Conservation (phyloP, 2,888 invertebrate genomes). For the Sesia bembeciformis region DNA sequence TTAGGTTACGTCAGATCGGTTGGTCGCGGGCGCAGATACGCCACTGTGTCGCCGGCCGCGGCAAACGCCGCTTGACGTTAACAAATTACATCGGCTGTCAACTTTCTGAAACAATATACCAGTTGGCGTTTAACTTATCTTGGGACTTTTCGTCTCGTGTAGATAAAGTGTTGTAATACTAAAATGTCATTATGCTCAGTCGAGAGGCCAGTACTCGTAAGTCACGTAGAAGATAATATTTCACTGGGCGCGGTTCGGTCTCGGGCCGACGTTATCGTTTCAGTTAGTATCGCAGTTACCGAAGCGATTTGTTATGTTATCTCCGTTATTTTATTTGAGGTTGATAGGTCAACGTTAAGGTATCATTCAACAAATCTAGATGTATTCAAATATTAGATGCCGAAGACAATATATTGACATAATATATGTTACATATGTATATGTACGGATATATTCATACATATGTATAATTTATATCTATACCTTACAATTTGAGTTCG, state of each 20-base stretch:
- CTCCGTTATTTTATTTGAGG: constrained; percentile 59
- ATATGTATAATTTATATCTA: constrained; percentile 2
- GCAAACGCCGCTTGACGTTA: constrained; percentile 51
- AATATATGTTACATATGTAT: not conserved
- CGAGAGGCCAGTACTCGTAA: constrained; percentile 49
- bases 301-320: constrained; percentile 67
- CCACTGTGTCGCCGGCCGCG: constrained; percentile 23
- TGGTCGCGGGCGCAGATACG: constrained; percentile 28
- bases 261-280: constrained; percentile 43
- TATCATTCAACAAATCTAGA: constrained; percentile 36
- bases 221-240: constrained; percentile 58
- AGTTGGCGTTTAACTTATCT: constrained; percentile 72
- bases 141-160: constrained; percentile 62
- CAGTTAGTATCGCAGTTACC: constrained; percentile 51
- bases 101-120: constrained; percentile 71
- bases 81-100: constrained; percentile 70
- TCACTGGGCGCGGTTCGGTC: constrained; percentile 34
- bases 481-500: no score
- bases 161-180: constrained; percentile 72
- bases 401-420: not conserved
- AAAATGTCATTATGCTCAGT: constrained; percentile 69
- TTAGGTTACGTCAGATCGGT: constrained; percentile 47
- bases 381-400: constrained; percentile 12
- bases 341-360: constrained; percentile 54
- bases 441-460: constrained; percentile 3